These are phyloP conservation scores for Cichlasoma orientale DNA, from an alignment of 2,797 vertebrate species.

Conservation along the genomic window DNA sequence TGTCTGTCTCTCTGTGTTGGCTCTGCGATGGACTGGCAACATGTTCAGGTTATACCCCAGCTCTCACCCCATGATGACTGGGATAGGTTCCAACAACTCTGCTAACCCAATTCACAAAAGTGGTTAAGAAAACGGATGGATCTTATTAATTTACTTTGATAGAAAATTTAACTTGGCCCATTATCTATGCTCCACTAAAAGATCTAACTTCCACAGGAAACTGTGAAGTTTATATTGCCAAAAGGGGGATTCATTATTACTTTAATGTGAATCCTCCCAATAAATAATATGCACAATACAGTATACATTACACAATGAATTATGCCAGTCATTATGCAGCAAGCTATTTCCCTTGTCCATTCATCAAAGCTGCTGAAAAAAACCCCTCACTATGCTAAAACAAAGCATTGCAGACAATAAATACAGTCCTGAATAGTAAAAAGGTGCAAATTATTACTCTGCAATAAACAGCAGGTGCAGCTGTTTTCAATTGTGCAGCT, in stretches of 20 bases:
- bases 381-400: constrained; percentile 2
- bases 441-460: constrained; percentile 48
- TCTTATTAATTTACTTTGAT: background rate
- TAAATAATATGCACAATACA: constrained; percentile 20
- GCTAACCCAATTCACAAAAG: background rate
- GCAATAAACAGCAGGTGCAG: constrained; percentile 55
- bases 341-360: constrained; percentile 23
- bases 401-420: constrained; percentile 39
- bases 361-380: constrained; percentile 30
- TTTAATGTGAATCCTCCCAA: background rate
- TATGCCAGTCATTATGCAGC: constrained; percentile 30
- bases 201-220: background rate
- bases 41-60: no score
- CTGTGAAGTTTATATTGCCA: background rate
- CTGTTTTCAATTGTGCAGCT: constrained; percentile 51
- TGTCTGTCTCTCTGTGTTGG: background rate
- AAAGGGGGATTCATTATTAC: background rate
- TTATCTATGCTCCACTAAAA: background rate
- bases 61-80: background rate
- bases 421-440: constrained; percentile 25
- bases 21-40: no score
- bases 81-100: background rate
- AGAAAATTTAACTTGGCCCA: background rate
- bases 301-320: constrained; percentile 22
- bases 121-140: background rate